These are phyloP conservation scores for Condylura cristata DNA, from an alignment of 2,113 vertebrate genomes.

Conservation along the genomic window DNA sequence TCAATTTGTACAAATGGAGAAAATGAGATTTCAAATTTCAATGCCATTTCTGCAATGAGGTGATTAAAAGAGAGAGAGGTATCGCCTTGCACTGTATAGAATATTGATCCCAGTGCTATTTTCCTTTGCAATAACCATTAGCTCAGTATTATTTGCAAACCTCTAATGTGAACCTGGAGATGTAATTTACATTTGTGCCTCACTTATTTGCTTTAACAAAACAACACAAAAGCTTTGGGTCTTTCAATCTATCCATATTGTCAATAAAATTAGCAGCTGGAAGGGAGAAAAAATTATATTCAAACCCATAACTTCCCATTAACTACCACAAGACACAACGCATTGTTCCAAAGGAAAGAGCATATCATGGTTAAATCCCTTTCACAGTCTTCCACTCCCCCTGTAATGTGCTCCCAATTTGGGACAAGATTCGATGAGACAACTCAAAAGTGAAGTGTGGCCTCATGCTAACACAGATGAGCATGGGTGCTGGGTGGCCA, in stretches of 20 bases:
- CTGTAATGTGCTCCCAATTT: not conserved
- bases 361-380: slow-evolving; percentile 75
- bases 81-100: slow-evolving; percentile 92
- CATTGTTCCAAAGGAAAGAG: slow-evolving; percentile 78
- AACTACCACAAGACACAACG: slow-evolving; percentile 82
- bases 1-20: slow-evolving; percentile 95
- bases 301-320: slow-evolving; percentile 87
- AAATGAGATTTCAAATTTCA: slow-evolving; percentile 95
- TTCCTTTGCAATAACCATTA: slow-evolving; percentile 99
- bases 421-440: slow-evolving; percentile 66
- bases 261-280: slow-evolving; percentile 90
- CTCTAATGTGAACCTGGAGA: slow-evolving; percentile 90
- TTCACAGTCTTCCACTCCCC: not conserved
- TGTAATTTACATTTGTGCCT: slow-evolving; percentile 91
- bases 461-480: slow-evolving; percentile 38
- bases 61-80: slow-evolving; percentile 98
- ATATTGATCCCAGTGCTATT: slow-evolving; percentile 99
- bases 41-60: slow-evolving; percentile 97
- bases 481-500: not conserved
- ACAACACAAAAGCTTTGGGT: slow-evolving; percentile 88
- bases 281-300: slow-evolving; percentile 87
- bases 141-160: slow-evolving; percentile 91
- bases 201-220: slow-evolving; percentile 91
- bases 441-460: slow-evolving; percentile 69
- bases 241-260: slow-evolving; percentile 89